Evolutionary conservation across 2,888 invertebrate species (phyloP).

Genomic region (Spilosoma lubricipeda): DNA sequence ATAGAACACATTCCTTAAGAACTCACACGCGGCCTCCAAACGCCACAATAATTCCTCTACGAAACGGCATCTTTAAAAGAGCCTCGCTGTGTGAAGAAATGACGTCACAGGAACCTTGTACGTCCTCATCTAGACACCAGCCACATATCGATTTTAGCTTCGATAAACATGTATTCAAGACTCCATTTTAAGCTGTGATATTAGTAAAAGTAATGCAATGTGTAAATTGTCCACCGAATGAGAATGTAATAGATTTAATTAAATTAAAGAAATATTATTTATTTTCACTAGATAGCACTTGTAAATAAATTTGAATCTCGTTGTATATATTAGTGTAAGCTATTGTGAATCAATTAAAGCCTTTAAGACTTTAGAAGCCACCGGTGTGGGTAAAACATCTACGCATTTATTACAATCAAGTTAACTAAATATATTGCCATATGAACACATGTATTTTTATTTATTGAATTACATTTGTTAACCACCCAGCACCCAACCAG

Average conservation of each 20-base stretch:
- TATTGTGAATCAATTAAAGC: constrained; percentile 43
- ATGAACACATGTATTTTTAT: constrained; percentile 24
- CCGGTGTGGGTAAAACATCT: constrained; percentile 59
- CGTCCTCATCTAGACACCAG: constrained; percentile 52
- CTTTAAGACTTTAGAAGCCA: constrained; percentile 47
- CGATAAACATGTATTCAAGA: constrained; percentile 75
- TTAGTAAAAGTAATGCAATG: constrained; percentile 59
- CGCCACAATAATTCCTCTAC: constrained; percentile 78
- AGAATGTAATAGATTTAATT: constrained; percentile 48
- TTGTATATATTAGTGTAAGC: constrained; percentile 75
- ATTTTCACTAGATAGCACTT: constrained; percentile 68
- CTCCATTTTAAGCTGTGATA: constrained; percentile 83
- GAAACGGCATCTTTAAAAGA: constrained; percentile 73
- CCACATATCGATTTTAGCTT: constrained; percentile 55
- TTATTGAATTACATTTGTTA: background rate
- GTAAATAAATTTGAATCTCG: constrained; percentile 69
- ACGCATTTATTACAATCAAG: constrained; percentile 74
- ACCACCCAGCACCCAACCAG: background rate
- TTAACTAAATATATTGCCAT: constrained; percentile 60
- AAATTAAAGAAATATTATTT: constrained; percentile 73
- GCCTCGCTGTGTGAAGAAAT: constrained; percentile 73
- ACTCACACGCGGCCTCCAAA: constrained; percentile 70
- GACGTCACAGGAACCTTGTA: constrained; percentile 45
- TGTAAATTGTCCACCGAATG: constrained; percentile 76
- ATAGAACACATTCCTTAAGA: constrained; percentile 73